Evolutionary conservation across 1,140 invertebrate genomes (phyloP), one percentile per base, ranked within the genome.

Genomic region (Aricia agestis): DNA sequence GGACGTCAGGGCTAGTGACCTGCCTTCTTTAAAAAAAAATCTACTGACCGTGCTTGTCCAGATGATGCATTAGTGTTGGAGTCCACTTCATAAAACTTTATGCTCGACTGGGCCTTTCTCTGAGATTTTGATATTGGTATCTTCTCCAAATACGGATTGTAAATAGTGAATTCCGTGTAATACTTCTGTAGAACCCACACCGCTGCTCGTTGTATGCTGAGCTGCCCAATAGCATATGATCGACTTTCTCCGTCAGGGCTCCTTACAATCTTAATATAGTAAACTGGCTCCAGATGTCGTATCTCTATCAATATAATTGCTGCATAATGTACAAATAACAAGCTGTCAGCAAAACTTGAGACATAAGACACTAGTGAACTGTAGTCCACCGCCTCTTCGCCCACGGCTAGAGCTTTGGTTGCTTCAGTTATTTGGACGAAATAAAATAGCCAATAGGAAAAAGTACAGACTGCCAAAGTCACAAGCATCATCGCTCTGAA

Each of bases 381-480:
- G 85, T 97, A 97, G 86, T 96, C 95, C 42, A 95, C 94, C 41
- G 94, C 94, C 90, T 96, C 96, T 76, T 96, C 95, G 11, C 94
- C 94, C 57, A 96, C 95, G 15, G 94, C 95, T n/a, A 95, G 92
- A 71, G 95, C 95, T 86, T 95, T 95, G 19, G 95, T 94, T n/a
- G 94, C 95, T 88, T 96, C 95, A 31, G 94, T 96, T 75, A 98
- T 95, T 93, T 98, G 95, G 61, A 98, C 97, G 78, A 97, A 95
- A 85, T 99, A 99, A 89, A 99, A 99, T 0, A 99, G 92, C 98
- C 98, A 99, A 92, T 98, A 99, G 15, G 98, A 96, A 92, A 99
- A 98, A 70, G 96, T 97, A 85, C 98, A 97, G 11, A 99, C 94
- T 66, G 98, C 95, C n/a, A 98, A 95, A 45, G 99, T 94, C 13